phyloP scores from a whole-genome alignment of 1,140 invertebrate genomes.

The Lucilia sericata region DNA sequence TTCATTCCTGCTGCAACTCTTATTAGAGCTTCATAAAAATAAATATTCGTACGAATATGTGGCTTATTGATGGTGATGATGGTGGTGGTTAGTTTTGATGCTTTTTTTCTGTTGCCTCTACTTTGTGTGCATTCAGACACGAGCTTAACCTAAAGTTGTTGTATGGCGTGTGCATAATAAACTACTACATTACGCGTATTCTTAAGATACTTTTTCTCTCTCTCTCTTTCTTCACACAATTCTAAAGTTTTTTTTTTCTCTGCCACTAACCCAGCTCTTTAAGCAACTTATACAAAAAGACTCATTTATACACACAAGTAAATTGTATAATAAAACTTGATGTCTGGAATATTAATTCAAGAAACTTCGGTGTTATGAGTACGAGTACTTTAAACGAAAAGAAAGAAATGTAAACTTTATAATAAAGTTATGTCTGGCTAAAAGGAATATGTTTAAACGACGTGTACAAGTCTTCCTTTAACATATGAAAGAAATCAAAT shows the following conservation, averaged over 20 bases:
- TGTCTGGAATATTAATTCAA: constrained; percentile 5
- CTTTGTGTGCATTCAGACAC: constrained; percentile 27
- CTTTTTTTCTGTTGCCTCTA: neutral
- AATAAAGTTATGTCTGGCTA: neutral
- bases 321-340: neutral
- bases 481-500: neutral
- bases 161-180: constrained; percentile 21
- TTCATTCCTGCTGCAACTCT: constrained; percentile 24
- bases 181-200: constrained; percentile 21
- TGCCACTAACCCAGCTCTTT: neutral
- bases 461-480: neutral
- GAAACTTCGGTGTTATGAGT: neutral
- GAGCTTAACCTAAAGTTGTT: constrained; percentile 23
- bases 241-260: neutral
- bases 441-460: neutral
- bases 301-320: neutral
- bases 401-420: neutral
- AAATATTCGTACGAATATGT: neutral
- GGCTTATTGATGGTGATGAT: neutral
- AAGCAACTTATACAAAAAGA: neutral
- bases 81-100: constrained; percentile 27
- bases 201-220: neutral
- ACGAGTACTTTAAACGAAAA: neutral
- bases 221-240: neutral
- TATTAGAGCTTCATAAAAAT: constrained; percentile 36